phyloP scores from a whole-genome alignment of 1,140 invertebrate species.

The Hycleus cichorii region DNA sequence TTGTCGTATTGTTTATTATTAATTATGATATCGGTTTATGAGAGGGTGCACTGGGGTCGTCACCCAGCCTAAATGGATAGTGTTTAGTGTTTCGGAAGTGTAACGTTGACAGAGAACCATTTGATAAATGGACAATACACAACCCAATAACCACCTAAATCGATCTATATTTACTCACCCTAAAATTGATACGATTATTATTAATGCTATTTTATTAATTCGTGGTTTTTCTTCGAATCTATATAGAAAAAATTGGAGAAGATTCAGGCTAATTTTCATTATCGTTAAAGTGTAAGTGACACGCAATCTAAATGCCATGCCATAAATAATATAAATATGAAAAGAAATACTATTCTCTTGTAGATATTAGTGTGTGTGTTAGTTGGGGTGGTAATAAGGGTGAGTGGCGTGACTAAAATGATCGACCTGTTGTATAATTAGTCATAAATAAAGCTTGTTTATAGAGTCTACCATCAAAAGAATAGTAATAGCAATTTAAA shows the following conservation, averaged over 20 bases:
- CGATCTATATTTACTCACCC: too few relatives aligned
- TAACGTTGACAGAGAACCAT: conserved; percentile 12
- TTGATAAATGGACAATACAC: conserved; percentile 11
- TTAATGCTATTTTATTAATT: too few relatives aligned
- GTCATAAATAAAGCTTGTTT: conserved; percentile 10
- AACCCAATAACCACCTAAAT: too few relatives aligned
- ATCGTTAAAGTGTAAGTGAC: conserved; percentile 2
- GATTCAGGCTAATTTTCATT: too few relatives aligned
- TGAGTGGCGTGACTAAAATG: conserved; percentile 18
- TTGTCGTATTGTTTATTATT: conserved; percentile 16
- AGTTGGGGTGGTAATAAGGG: not conserved
- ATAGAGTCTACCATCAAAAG: too few relatives aligned
- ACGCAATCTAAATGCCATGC: conserved; percentile 30
- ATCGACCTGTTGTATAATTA: conserved; percentile 22
- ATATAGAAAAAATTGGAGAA: too few relatives aligned
- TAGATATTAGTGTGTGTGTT: conserved; percentile 1
- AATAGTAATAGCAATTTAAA: too few relatives aligned
- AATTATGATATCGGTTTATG: conserved; percentile 15
- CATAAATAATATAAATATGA: conserved; percentile 28
- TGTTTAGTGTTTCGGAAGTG: conserved; percentile 13
- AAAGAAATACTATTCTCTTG: too few relatives aligned
- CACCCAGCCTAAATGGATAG: conserved; percentile 4
- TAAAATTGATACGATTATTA: too few relatives aligned
- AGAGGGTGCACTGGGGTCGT: conserved; percentile 1
- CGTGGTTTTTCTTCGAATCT: too few relatives aligned